A percentile compares a stretch with the other conserved stretches of the same genome.
phyloP scores from a whole-genome alignment of 2,797 vertebrate genomes.

The Cetoscarus ocellatus region DNA sequence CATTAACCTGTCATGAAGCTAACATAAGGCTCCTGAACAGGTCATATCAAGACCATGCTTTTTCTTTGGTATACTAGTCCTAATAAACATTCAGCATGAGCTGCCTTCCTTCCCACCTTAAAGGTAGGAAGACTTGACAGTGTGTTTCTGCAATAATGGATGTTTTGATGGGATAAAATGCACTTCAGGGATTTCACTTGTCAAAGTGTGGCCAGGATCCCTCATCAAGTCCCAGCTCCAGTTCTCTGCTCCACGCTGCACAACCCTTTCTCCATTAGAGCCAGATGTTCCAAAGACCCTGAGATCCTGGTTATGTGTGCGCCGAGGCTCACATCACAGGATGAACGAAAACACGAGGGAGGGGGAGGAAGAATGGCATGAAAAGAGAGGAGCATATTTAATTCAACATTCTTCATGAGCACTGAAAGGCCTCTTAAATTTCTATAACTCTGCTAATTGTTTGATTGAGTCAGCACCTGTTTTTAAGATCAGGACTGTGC shows the following conservation, averaged over 20 bases:
- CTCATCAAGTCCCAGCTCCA: slow-evolving; percentile 22
- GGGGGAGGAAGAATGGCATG: slow-evolving; percentile 33
- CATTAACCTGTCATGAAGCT: slow-evolving; percentile 40
- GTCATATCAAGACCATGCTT: slow-evolving; percentile 8
- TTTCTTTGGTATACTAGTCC: neutral
- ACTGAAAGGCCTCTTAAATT: slow-evolving; percentile 14
- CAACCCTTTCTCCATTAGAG: slow-evolving; percentile 76
- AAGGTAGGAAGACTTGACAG: slow-evolving; percentile 2
- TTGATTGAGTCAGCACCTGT: slow-evolving; percentile 24
- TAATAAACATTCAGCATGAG: neutral
- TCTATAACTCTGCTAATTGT: neutral
- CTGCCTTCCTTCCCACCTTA: neutral
- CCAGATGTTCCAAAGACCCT: slow-evolving; percentile 77
- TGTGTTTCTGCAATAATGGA: slow-evolving; percentile 24
- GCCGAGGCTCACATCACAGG: slow-evolving; percentile 63
- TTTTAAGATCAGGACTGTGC: slow-evolving; percentile 11
- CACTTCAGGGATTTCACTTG: slow-evolving; percentile 36
- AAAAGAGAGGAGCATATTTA: too few species aligned
- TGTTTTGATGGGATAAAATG: slow-evolving; percentile 33
- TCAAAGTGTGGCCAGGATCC: slow-evolving; percentile 42
- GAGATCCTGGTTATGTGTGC: slow-evolving; percentile 56
- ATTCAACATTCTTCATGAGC: slow-evolving; percentile 7
- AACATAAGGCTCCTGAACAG: slow-evolving; percentile 18
- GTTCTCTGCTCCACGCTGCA: slow-evolving; percentile 42
- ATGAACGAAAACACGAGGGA: slow-evolving; percentile 74